These are phyloP conservation scores for Clarias gariepinus DNA, from an alignment of 2,113 vertebrate genomes.

Conservation along the genomic window DNA sequence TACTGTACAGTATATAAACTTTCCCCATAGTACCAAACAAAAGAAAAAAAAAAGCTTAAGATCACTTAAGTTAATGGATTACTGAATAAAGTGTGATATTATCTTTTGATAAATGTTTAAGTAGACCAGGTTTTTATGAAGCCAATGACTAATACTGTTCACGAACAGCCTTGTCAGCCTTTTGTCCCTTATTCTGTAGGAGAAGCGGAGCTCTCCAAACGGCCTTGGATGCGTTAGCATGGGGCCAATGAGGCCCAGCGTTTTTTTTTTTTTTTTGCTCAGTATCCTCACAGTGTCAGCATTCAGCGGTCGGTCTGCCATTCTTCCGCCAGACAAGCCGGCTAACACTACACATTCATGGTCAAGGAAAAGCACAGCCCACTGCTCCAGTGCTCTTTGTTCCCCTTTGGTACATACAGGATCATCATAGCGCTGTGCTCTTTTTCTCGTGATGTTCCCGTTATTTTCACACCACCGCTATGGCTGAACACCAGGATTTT, in stretches of 20 bases:
- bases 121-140: neutral
- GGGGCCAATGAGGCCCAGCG: slow-evolving; percentile 59
- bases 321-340: slow-evolving; percentile 73
- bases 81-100: too few relatives aligned
- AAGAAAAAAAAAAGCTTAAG: neutral
- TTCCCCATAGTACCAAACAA: neutral
- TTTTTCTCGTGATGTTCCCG: slow-evolving; percentile 50
- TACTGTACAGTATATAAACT: neutral
- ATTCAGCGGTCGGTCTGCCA: slow-evolving; percentile 74
- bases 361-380: slow-evolving; percentile 65
- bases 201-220: slow-evolving; percentile 48
- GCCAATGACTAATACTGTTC: slow-evolving; percentile 60
- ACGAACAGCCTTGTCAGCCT: slow-evolving; percentile 50
- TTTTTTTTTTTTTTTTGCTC: slow-evolving; percentile 51
- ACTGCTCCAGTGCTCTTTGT: slow-evolving; percentile 51
- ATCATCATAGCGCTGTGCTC: slow-evolving; percentile 59
- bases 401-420: slow-evolving; percentile 47
- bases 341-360: slow-evolving; percentile 70
- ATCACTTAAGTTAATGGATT: neutral
- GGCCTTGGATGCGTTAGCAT: slow-evolving; percentile 65
- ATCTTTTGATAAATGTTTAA: neutral
- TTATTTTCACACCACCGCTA: slow-evolving; percentile 4
- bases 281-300: slow-evolving; percentile 64
- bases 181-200: slow-evolving; percentile 44
- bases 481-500: neutral